Evolutionary conservation across 2,888 invertebrate species (phyloP), one percentile per base, ranked within the genome.

Genomic region (Morpho helenor): DNA sequence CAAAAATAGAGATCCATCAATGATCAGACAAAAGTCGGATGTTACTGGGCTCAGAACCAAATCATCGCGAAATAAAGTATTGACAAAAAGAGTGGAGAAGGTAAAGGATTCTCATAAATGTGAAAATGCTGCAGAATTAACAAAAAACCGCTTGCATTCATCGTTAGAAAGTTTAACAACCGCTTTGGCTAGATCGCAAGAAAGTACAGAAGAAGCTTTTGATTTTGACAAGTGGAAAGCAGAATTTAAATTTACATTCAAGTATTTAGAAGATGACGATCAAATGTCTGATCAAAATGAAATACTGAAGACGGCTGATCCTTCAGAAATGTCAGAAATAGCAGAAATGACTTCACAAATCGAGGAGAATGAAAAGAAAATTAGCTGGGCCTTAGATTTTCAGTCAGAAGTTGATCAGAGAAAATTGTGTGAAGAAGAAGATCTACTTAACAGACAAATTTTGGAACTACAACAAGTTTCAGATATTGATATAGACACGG

Each of bases 401-500:
- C 91, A 93, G 68, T 91, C 93, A 0, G 96, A 96, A 65, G 95
- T 95, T 43, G 95, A 96, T 75, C 93, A 95, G 62, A 92, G 94
- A 63, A 94, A 95, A 71, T 74, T 96, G 31, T 93, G 94, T 3
- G 95, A 95, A 65, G 96, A 96, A 69, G 96, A 96, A 70, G 96
- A 95, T 63, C 88, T 93, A 3, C 72, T 96, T 51, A 95, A 95
- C 66, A 92, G 95, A 48, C 95, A 96, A 79, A 96, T 96, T 56
- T 92, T 94, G 68, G 95, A 96, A 76, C 77, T 96, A 65, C 94
- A 94, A 66, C 92, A 93, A 68, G 93, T 94, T 50, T 93, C 94
- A 0, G 95, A 94, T 70, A 93, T 95, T 52, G 95, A 95, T 71
- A 89, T 96, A 49, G 96, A 96, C 66, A 96, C 95, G 0, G 96